These are phyloP conservation scores for Haliclona indistincta DNA, from an alignment of 37 sponge, comb jelly and placozoan species.

Conservation along the genomic window DNA sequence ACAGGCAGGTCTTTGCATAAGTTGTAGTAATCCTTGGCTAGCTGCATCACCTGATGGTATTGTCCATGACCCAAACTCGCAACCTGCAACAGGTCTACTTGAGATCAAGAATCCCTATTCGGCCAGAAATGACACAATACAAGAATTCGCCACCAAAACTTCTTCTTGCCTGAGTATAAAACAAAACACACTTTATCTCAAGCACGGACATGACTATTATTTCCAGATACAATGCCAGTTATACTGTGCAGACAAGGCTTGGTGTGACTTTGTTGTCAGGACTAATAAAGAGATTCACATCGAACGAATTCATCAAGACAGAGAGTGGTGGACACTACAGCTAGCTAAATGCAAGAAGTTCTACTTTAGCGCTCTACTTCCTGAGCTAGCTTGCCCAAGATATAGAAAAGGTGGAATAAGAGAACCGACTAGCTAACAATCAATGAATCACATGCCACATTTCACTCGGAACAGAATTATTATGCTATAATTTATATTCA, in stretches of 20 bases:
- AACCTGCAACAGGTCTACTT: no score
- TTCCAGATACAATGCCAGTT: slow-evolving; percentile 9
- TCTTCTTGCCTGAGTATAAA: no score
- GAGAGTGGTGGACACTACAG: not conserved
- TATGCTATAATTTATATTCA: no score
- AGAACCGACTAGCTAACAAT: slow-evolving; percentile 27
- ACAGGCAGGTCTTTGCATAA: no score
- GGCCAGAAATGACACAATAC: no score
- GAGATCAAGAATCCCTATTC: no score
- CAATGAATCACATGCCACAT: no score
- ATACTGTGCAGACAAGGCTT: slow-evolving; percentile 7
- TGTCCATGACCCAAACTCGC: no score
- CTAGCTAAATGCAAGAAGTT: slow-evolving; percentile 4
- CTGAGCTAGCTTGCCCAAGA: slow-evolving; percentile 37
- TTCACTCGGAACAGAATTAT: no score
- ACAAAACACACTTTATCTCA: not conserved
- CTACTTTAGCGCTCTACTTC: slow-evolving; percentile 2
- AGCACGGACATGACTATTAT: slow-evolving; percentile 2
- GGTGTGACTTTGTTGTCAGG: slow-evolving; percentile 25
- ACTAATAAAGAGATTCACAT: slow-evolving; percentile 4
- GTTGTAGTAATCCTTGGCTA: no score
- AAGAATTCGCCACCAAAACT: no score
- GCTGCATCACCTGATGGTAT: no score
- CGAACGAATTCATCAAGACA: slow-evolving; percentile 1
- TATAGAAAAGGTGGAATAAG: slow-evolving; percentile 33